phyloP scores from a whole-genome alignment of 2,888 invertebrate species.

The Bedellia somnulentella region DNA sequence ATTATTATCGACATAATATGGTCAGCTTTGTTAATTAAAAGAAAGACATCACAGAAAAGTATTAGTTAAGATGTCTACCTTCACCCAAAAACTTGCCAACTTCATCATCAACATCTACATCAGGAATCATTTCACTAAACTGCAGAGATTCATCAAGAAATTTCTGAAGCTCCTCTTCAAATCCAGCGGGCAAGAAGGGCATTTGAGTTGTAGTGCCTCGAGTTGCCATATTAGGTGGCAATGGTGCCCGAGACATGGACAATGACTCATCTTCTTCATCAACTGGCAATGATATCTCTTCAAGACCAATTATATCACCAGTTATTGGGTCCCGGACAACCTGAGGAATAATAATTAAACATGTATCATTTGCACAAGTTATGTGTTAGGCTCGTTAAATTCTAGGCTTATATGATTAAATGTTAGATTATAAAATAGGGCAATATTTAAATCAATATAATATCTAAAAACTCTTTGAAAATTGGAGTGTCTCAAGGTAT shows the following conservation, averaged over 20 bases:
- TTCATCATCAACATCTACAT: constrained; percentile 33
- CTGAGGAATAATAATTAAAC: constrained; percentile 23
- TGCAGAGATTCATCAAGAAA: constrained; percentile 33
- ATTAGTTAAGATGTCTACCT: constrained; percentile 35
- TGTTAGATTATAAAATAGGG: too few species aligned
- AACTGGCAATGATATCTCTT: constrained; percentile 53
- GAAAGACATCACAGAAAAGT: too few species aligned
- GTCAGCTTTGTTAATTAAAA: too few species aligned
- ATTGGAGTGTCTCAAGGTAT: neutral
- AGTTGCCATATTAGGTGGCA: constrained; percentile 68
- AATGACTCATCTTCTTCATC: constrained; percentile 50
- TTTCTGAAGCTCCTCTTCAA: constrained; percentile 59
- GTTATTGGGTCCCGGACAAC: constrained; percentile 74
- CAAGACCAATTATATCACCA: constrained; percentile 68
- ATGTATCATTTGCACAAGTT: neutral
- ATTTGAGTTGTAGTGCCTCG: constrained; percentile 78
- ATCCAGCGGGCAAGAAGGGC: constrained; percentile 88
- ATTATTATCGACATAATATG: too few species aligned
- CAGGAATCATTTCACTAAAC: constrained; percentile 35
- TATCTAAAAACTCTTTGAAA: neutral
- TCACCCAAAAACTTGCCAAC: constrained; percentile 50
- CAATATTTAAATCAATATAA: too few species aligned
- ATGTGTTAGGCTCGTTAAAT: neutral
- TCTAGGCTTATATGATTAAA: neutral
- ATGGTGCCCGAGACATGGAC: constrained; percentile 78